Evolutionary conservation across 2,888 invertebrate species (phyloP).

Genomic region (Himalopsyche anomala): DNA sequence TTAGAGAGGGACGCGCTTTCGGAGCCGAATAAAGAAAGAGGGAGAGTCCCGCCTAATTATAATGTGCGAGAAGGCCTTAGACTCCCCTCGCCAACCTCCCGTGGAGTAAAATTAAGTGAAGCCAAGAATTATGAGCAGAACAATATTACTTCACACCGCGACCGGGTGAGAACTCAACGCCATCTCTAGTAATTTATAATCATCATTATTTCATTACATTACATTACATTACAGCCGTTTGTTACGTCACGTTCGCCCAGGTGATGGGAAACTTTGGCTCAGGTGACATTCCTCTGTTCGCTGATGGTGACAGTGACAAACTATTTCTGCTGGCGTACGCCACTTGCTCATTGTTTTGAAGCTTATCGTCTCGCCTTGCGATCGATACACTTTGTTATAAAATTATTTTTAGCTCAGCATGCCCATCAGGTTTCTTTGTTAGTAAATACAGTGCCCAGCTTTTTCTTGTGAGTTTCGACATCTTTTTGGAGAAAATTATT

Average conservation of each 20-base stretch:
- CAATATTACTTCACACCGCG: conserved; percentile 65
- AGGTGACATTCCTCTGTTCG: conserved; percentile 53
- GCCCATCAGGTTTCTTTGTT: too few relatives aligned
- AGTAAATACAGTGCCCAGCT: too few relatives aligned
- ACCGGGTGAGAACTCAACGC: conserved; percentile 62
- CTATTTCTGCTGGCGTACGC: conserved; percentile 47
- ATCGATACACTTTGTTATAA: not conserved
- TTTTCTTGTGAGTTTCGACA: too few relatives aligned
- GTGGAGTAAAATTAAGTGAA: conserved; percentile 65
- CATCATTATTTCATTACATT: conserved; percentile 66
- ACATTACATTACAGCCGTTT: conserved; percentile 63
- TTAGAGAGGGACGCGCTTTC: conserved; percentile 57
- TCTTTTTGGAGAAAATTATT: too few relatives aligned
- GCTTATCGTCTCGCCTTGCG: conserved; percentile 36
- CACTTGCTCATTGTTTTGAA: conserved; percentile 35
- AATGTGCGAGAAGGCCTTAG: conserved; percentile 55
- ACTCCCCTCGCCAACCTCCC: conserved; percentile 58
- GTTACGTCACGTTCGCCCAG: conserved; percentile 58
- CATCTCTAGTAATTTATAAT: conserved; percentile 65
- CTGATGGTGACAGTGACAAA: conserved; percentile 60
- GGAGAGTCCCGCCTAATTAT: conserved; percentile 61
- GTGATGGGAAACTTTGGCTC: conserved; percentile 59
- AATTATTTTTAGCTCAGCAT: too few relatives aligned
- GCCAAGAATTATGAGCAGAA: conserved; percentile 66
- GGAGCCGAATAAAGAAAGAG: conserved; percentile 11